Evolutionary conservation across 2,797 vertebrate genomes (phyloP).

Genomic region (Chaetophractus vellerosus): DNA sequence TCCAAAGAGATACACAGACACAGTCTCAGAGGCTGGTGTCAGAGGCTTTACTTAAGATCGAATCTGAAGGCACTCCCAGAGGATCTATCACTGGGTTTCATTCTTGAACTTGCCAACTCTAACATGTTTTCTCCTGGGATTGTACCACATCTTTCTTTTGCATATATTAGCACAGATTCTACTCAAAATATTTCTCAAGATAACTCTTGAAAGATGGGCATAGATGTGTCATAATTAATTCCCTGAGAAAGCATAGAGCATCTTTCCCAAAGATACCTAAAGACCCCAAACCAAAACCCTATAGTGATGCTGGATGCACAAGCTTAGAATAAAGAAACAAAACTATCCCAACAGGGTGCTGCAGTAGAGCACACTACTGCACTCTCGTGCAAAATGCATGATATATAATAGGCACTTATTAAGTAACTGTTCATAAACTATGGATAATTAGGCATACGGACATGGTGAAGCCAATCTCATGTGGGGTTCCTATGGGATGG

Average conservation of each 20-base stretch:
- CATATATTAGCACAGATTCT: neutral
- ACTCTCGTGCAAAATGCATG: neutral
- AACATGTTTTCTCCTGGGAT: neutral
- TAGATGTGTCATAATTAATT: neutral
- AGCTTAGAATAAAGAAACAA: neutral
- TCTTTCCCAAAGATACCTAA: neutral
- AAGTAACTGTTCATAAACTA: neutral
- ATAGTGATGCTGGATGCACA: neutral
- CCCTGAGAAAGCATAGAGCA: neutral
- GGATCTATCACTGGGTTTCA: neutral
- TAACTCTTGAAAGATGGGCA: neutral
- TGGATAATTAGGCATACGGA: neutral
- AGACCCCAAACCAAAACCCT: neutral
- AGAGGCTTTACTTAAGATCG: neutral
- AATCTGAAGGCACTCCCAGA: neutral
- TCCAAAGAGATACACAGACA: neutral
- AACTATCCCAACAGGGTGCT: neutral
- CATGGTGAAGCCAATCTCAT: neutral
- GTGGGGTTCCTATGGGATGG: neutral
- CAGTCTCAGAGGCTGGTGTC: neutral
- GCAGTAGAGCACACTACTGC: neutral
- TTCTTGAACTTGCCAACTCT: neutral
- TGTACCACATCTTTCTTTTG: neutral
- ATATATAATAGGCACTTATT: neutral
- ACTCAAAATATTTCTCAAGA: neutral